Evolutionary conservation across 1,140 invertebrate genomes (phyloP).

Genomic region (Piezodorus guildinii): DNA sequence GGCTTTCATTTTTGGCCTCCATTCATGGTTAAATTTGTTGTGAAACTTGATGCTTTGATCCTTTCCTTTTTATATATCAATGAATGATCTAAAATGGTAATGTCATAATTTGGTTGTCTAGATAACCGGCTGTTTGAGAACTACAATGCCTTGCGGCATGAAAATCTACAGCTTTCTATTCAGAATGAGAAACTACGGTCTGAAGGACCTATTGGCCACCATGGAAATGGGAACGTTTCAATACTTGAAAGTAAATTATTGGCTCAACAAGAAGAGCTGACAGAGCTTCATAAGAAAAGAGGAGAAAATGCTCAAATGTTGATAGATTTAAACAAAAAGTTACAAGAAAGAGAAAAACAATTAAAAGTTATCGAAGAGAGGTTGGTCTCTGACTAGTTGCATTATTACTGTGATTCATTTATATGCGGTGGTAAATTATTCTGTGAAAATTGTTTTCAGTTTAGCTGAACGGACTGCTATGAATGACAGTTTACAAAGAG

Average conservation of each 20-base stretch:
- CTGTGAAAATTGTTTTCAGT: slow-evolving; percentile 39
- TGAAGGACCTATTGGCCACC: slow-evolving; percentile 35
- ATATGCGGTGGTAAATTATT: slow-evolving; percentile 15
- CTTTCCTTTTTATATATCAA: too few species aligned
- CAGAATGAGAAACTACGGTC: slow-evolving; percentile 68
- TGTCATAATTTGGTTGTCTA: slow-evolving; percentile 38
- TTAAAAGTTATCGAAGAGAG: slow-evolving; percentile 57
- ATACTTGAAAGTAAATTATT: slow-evolving; percentile 74
- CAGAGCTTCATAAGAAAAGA: slow-evolving; percentile 72
- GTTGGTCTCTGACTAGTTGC: slow-evolving; percentile 38
- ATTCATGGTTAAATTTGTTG: too few species aligned
- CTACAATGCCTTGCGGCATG: slow-evolving; percentile 58
- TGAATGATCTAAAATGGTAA: too few species aligned
- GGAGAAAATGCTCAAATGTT: slow-evolving; percentile 89
- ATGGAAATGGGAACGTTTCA: slow-evolving; percentile 39
- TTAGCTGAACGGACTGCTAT: slow-evolving; percentile 55
- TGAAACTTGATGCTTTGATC: too few species aligned
- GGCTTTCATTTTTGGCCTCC: too few species aligned
- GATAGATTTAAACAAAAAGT: slow-evolving; percentile 72
- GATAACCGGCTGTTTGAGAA: slow-evolving; percentile 79
- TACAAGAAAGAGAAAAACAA: slow-evolving; percentile 63
- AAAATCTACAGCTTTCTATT: slow-evolving; percentile 72
- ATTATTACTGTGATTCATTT: background rate
- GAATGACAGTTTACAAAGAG: slow-evolving; percentile 50
- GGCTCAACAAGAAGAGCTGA: slow-evolving; percentile 81